Conservation (phyloP, 1,140 invertebrate genomes). For the Drosophila guanche region DNA sequence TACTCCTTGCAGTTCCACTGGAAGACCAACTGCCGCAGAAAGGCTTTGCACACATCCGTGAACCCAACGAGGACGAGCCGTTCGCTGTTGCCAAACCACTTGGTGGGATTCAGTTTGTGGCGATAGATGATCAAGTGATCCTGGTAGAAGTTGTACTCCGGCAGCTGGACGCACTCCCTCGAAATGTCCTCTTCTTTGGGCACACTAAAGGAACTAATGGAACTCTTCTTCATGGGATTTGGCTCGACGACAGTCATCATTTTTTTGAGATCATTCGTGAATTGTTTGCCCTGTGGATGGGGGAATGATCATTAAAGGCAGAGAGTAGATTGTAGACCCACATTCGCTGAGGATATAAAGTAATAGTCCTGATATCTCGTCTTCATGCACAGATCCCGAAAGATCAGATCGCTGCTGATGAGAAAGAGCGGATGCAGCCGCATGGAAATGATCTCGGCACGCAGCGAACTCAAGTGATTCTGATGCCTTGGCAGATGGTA, state of each 20-base stretch:
- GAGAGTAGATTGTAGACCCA: too few species aligned
- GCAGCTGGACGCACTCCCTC: constrained; percentile 7
- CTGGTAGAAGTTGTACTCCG: constrained; percentile 10
- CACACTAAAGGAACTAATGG: neutral
- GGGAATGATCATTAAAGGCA: too few species aligned
- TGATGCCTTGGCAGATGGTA: constrained; percentile 50
- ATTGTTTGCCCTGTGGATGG: constrained; percentile 21
- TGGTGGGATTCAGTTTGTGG: constrained; percentile 52
- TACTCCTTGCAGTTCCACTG: constrained; percentile 68
- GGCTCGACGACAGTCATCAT: constrained; percentile 74
- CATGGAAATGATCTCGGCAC: constrained; percentile 68
- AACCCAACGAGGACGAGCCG: constrained; percentile 68
- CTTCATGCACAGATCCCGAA: constrained; percentile 56
- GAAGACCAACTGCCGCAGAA: constrained; percentile 62
- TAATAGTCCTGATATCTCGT: constrained; percentile 61
- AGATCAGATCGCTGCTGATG: constrained; percentile 44
- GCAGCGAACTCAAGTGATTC: constrained; percentile 10
- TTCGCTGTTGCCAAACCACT: constrained; percentile 52
- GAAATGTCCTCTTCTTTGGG: neutral
- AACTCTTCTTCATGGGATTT: constrained; percentile 27
- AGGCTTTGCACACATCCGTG: constrained; percentile 37
- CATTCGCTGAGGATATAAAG: constrained; percentile 22
- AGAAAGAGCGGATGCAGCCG: constrained; percentile 63
- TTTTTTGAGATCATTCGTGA: constrained; percentile 60
- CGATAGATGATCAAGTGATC: constrained; percentile 54